phyloP scores from a whole-genome alignment of 2,797 vertebrate species.

The Spinus olivaceus region DNA sequence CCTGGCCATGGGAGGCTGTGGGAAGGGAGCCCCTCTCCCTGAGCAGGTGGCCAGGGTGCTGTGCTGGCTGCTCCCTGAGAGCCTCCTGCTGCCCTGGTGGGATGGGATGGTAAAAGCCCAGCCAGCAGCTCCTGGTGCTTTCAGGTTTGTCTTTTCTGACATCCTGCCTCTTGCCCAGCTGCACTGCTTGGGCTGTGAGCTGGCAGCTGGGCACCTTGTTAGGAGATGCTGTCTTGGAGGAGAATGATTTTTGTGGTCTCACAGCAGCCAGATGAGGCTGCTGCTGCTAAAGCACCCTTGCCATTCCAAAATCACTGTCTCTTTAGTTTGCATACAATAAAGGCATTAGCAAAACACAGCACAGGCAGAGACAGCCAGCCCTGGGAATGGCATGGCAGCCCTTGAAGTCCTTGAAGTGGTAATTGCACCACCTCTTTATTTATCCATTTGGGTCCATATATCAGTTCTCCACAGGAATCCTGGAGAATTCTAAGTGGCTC shows the following conservation, averaged over 20 bases:
- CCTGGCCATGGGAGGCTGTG: background rate
- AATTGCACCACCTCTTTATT: conserved; percentile 19
- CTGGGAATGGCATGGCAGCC: background rate
- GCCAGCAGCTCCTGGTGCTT: background rate
- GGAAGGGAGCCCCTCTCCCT: background rate
- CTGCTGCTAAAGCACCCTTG: background rate
- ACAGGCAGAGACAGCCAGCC: background rate
- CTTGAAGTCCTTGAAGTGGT: background rate
- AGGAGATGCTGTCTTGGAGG: background rate
- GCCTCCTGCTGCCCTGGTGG: background rate
- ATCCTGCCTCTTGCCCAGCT: background rate
- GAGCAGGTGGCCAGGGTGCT: background rate
- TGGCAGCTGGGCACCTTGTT: background rate
- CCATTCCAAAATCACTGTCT: background rate
- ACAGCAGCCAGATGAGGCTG: background rate
- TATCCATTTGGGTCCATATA: conserved; percentile 23
- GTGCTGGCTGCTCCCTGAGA: background rate
- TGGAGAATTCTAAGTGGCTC: conserved; percentile 44
- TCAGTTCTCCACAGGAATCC: conserved; percentile 28
- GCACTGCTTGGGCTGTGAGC: background rate
- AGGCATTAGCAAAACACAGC: background rate
- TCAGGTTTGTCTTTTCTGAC: background rate
- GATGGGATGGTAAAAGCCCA: background rate
- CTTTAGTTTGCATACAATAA: conserved; percentile 10
- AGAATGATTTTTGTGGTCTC: background rate